Base-by-base conservation (phyloP, 2,888 invertebrate species). In the Ichneumoninae sp. region DNA sequence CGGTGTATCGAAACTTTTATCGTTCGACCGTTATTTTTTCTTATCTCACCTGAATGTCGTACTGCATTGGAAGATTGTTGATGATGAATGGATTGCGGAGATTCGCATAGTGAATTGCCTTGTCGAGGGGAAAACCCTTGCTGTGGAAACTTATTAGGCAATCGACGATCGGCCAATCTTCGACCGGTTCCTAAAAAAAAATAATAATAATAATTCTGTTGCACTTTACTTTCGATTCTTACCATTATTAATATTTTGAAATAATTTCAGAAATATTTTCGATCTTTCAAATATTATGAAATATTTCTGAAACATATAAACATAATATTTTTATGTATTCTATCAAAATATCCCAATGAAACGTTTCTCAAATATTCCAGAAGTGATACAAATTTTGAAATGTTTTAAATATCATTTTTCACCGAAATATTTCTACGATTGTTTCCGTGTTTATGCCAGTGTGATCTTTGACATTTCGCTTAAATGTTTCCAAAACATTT, bases 111-210 rank as follows among this genome's bases (percentile, higher is more conserved):
- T 97, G 97, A 90, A 99, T 98, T 40, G 99, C 99, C 95, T 99
- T 99, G 92, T 99, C 98, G 86, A 99, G 95, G 0, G 99, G 99
- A 94, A 99, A 99, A 52, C 99, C 99, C 94, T 98, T 98, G 4
- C 99, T 99, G 94, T 99, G 99, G 94, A 99, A 99, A 78, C 99
- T 99, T 91, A 99, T 98, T 69, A 99, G 95, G 93, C 99, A 99
- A 94, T 99, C 99, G 92, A 99, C 99, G 75, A 97, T 95, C 1
- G 99, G 99, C 99, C 99, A 99, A 92, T 98, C 97, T 93, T 99
- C 99, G 26, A 99, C 98, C 0, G 98, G 97, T 94, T 98, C 97
- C 97, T 98, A 94, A 83, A 36, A 66, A 33, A 36, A 22, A 60
- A 2, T n/a, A 60, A 60, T 16, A 44, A 30, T 44, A 60, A 60